phyloP scores from a whole-genome alignment of 2,888 invertebrate genomes.

The Parnassius orleans region DNA sequence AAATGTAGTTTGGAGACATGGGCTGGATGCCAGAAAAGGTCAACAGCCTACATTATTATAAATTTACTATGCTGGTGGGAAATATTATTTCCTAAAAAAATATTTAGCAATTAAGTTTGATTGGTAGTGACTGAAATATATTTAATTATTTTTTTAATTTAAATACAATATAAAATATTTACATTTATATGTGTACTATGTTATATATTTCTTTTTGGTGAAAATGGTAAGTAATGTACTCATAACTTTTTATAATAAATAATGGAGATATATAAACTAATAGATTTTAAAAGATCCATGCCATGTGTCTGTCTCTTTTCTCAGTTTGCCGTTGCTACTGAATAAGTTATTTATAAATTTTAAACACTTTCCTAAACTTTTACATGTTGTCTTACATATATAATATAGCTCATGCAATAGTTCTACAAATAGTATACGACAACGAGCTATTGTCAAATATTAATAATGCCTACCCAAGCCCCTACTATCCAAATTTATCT shows the following conservation, averaged over 20 bases:
- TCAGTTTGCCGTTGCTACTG: constrained; percentile 40
- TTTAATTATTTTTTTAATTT: too few relatives aligned
- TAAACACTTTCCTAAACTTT: constrained; percentile 51
- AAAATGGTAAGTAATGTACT: too few relatives aligned
- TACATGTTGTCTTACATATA: constrained; percentile 5
- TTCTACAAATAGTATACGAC: background rate
- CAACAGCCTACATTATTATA: constrained; percentile 51
- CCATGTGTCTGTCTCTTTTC: constrained; percentile 50
- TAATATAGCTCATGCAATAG: constrained; percentile 10
- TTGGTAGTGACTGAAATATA: too few relatives aligned
- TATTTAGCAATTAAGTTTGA: too few relatives aligned
- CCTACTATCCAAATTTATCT: constrained; percentile 58
- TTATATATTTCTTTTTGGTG: too few relatives aligned
- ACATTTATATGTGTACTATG: too few relatives aligned
- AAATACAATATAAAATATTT: too few relatives aligned
- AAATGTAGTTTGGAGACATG: constrained; percentile 30
- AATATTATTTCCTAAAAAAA: background rate
- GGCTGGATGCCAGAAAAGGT: constrained; percentile 65
- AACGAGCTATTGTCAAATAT: constrained; percentile 5
- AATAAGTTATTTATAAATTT: constrained; percentile 67
- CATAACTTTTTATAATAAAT: too few relatives aligned
- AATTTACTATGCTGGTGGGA: background rate
- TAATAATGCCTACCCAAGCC: constrained; percentile 26
- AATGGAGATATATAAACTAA: too few relatives aligned
- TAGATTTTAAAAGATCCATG: constrained; percentile 22